Evolutionary conservation across 2,113 vertebrate species (phyloP).

Genomic region (Piprites chloris): DNA sequence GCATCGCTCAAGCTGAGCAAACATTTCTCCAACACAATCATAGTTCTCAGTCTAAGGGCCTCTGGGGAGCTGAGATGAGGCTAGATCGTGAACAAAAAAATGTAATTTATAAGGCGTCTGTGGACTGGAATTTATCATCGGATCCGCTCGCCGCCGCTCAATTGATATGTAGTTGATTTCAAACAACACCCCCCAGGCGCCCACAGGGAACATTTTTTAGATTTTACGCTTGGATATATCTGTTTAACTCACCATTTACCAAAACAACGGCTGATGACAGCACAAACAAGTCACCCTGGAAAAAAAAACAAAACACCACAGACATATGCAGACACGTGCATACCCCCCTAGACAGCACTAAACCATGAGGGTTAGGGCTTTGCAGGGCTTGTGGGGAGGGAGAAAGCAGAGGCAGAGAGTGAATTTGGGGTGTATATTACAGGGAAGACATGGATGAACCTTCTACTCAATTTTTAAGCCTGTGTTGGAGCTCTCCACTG

Average conservation of each 20-base stretch:
- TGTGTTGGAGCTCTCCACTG: neutral
- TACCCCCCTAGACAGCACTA: neutral
- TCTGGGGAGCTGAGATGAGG: constrained; percentile 88
- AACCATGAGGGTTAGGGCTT: constrained; percentile 7
- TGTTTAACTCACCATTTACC: constrained; percentile 99
- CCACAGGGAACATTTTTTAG: constrained; percentile 96
- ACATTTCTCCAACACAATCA: constrained; percentile 86
- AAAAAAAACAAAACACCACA: neutral
- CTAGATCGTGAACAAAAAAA: constrained; percentile 85
- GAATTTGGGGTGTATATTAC: neutral
- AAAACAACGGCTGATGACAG: constrained; percentile 91
- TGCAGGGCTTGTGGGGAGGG: constrained; percentile 36
- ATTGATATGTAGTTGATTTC: constrained; percentile 99
- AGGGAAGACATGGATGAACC: neutral
- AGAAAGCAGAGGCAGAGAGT: neutral
- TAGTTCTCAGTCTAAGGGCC: constrained; percentile 84
- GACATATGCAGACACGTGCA: accelerated
- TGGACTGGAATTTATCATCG: constrained; percentile 90
- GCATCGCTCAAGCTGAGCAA: constrained; percentile 85
- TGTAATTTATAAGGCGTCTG: constrained; percentile 92
- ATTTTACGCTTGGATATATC: constrained; percentile 99
- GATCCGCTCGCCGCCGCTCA: constrained; percentile 86
- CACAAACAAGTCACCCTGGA: constrained; percentile 81
- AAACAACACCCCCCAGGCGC: constrained; percentile 90
- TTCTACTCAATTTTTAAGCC: neutral